Base-by-base conservation (phyloP, 1,140 invertebrate species). In the Drosophila yakuba region DNA sequence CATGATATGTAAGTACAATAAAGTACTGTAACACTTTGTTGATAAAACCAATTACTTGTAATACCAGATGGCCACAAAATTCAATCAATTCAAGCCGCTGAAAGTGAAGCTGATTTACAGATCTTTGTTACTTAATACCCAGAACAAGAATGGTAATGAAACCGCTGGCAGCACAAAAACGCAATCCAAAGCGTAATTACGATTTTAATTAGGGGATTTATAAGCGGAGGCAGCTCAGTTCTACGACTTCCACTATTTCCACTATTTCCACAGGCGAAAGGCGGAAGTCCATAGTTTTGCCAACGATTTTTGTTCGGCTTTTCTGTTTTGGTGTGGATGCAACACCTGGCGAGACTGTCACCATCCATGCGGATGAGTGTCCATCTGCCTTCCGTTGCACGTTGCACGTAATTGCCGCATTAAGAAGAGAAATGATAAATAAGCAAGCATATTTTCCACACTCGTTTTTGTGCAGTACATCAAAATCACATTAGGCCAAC, bases 401-500 rank as follows among this genome's bases (percentile, higher is more conserved):
- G 20, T 20, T 20, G 20, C 51, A 25, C 28, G 10, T 38, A 23
- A 63, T 63, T 74, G 25, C 51, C 51, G n/a, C 56, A 58, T 15
- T 39, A 17, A 44, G 8, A 12, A 14, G 15, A 41, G 35, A 54
- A 66, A 55, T 50, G 15, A 48, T 12, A 25, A 39, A 12, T 51
- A 25, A 6, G 25, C 28, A 35, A 51, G 25, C 3, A 35, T 56
- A 38, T 45, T 14, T 39, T 38, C 14, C 41, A 11, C 12, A 44
- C 48, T 76, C 58, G 10, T 60, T 10, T 10, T 32, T 0, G 15
- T 36, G 20, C 23, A 66, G 77, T 86, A 72, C 82, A 86, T 86
- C 78, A 86, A 86, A 86, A 88, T 50, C 61, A 68, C 83, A 86
- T 86, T 86, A 86, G 78, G 43, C 63, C 20, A n/a, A 62, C 38